Conservation (phyloP, 2,888 invertebrate genomes). For the Orchesellides sinensis region DNA sequence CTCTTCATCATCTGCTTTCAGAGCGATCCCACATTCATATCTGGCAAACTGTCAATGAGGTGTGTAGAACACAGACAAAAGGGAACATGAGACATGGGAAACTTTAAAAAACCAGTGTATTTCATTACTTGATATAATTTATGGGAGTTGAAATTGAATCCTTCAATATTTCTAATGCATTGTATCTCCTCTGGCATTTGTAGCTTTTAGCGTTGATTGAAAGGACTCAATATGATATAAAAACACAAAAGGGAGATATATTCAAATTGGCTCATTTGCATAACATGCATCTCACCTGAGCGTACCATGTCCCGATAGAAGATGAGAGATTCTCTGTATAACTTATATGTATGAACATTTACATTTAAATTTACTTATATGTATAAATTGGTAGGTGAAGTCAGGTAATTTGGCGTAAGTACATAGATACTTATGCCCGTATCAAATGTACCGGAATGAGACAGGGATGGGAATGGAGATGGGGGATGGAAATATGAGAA, state of each 20-base stretch:
- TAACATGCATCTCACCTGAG: neutral
- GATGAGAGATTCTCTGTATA: too few relatives aligned
- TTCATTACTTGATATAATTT: neutral
- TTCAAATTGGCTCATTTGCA: slow-evolving; percentile 4
- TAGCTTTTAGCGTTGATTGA: slow-evolving; percentile 49
- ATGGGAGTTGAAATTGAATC: neutral
- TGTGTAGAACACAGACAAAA: slow-evolving; percentile 32
- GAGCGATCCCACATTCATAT: slow-evolving; percentile 24
- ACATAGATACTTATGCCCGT: too few relatives aligned
- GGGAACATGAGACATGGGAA: slow-evolving; percentile 57
- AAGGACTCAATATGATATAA: too few relatives aligned
- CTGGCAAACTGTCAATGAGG: slow-evolving; percentile 52
- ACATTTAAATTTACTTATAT: too few relatives aligned
- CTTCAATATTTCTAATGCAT: neutral
- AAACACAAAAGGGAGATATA: neutral
- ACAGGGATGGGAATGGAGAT: too few relatives aligned
- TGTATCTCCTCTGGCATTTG: slow-evolving; percentile 44
- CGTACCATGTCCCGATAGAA: too few relatives aligned
- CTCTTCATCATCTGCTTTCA: neutral
- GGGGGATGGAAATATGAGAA: too few relatives aligned
- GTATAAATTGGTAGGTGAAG: too few relatives aligned
- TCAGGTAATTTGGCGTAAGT: too few relatives aligned
- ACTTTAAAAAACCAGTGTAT: neutral
- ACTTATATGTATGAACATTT: too few relatives aligned
- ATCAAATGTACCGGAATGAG: too few relatives aligned